These are phyloP conservation scores for Schizaphis graminum DNA, from an alignment of 2,888 invertebrate genomes.

Conservation along the genomic window DNA sequence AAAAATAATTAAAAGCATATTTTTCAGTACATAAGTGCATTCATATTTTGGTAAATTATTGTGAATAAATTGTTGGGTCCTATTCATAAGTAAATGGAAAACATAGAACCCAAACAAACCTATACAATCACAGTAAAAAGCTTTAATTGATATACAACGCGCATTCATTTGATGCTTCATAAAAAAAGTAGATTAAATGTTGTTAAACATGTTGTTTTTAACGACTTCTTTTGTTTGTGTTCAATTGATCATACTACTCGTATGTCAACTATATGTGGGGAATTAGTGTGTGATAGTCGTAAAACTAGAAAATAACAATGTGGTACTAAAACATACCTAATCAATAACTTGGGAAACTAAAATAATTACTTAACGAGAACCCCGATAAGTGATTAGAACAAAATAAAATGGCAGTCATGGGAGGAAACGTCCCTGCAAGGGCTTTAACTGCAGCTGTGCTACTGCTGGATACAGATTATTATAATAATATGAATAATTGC, in stretches of 20 bases:
- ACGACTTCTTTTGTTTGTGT: not conserved
- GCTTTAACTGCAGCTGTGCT: not conserved
- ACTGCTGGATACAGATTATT: not conserved
- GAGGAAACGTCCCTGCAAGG: conserved; percentile 3
- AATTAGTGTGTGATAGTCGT: not conserved
- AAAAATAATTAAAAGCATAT: too few relatives aligned
- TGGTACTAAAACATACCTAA: conserved; percentile 16
- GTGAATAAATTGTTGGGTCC: too few relatives aligned
- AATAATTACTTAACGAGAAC: not conserved
- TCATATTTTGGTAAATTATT: too few relatives aligned
- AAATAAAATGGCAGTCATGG: not conserved
- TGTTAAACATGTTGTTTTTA: not conserved
- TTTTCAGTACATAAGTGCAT: too few relatives aligned
- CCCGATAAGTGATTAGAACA: not conserved
- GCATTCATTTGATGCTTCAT: not conserved
- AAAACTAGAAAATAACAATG: not conserved
- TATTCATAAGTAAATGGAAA: not conserved
- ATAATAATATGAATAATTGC: not conserved
- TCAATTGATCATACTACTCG: not conserved
- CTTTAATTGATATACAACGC: not conserved
- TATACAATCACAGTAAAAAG: not conserved
- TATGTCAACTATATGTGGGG: not conserved
- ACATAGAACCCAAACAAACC: not conserved
- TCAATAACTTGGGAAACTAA: not conserved
- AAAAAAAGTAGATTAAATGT: conserved; percentile 2